phyloP scores from a whole-genome alignment of 2,888 invertebrate genomes.

The Neuroscelio doddi region DNA sequence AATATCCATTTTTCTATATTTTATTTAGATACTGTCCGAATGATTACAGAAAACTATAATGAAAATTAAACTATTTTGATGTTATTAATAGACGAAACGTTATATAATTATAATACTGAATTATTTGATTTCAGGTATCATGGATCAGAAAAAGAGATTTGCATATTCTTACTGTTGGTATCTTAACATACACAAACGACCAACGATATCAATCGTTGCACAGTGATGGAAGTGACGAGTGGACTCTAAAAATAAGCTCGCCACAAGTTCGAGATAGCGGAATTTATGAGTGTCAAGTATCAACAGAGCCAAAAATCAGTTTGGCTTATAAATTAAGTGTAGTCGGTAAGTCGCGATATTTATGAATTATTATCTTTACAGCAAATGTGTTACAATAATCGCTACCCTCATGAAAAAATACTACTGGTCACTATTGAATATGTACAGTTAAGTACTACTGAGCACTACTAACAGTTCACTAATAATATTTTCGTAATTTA shows the following conservation, averaged over 20 bases:
- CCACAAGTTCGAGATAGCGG: slow-evolving; percentile 81
- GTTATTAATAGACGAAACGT: too few species aligned
- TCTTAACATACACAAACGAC: slow-evolving; percentile 83
- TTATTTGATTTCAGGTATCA: slow-evolving; percentile 77
- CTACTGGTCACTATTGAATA: too few species aligned
- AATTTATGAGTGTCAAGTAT: slow-evolving; percentile 84
- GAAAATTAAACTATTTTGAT: too few species aligned
- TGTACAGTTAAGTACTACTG: too few species aligned
- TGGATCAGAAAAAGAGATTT: slow-evolving; percentile 90
- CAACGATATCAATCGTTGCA: slow-evolving; percentile 82
- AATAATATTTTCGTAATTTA: too few species aligned
- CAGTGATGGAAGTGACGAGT: slow-evolving; percentile 82
- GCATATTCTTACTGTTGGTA: slow-evolving; percentile 83
- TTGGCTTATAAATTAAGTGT: slow-evolving; percentile 83
- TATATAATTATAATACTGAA: too few species aligned
- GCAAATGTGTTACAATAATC: too few species aligned
- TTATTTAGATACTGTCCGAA: too few species aligned
- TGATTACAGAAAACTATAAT: too few species aligned
- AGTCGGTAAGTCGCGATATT: slow-evolving; percentile 77
- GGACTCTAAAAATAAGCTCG: slow-evolving; percentile 81
- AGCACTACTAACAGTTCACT: too few species aligned
- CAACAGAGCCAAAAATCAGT: slow-evolving; percentile 85
- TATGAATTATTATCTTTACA: background rate
- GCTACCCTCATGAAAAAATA: too few species aligned
- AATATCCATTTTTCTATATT: too few species aligned